phyloP scores from a whole-genome alignment of 2,888 invertebrate species.

The Eupelmus urozonus region DNA sequence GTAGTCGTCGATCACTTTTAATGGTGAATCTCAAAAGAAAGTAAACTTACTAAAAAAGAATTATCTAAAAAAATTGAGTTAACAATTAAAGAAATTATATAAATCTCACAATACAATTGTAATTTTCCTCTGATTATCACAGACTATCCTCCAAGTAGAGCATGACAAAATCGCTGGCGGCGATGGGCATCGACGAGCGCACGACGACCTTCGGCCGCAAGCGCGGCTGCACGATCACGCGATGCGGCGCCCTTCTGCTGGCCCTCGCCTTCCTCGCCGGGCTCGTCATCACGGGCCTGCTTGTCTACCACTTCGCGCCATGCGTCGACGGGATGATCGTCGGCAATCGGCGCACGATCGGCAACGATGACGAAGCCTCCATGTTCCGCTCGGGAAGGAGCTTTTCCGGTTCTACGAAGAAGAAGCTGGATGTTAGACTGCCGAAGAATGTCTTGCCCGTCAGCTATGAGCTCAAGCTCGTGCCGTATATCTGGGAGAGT shows the following conservation, averaged over 20 bases:
- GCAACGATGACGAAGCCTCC: constrained; percentile 19
- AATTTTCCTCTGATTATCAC: too few species aligned
- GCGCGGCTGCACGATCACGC: constrained; percentile 83
- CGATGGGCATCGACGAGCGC: constrained; percentile 81
- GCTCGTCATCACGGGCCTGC: constrained; percentile 84
- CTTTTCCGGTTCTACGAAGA: constrained; percentile 61
- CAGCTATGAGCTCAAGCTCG: constrained; percentile 84
- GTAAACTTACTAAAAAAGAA: too few species aligned
- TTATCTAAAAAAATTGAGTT: too few species aligned
- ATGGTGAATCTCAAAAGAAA: too few species aligned
- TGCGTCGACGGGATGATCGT: constrained; percentile 78
- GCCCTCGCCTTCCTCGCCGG: constrained; percentile 82
- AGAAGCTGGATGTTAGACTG: constrained; percentile 83
- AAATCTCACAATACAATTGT: too few species aligned
- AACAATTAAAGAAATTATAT: too few species aligned
- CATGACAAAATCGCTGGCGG: constrained; percentile 64
- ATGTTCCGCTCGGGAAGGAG: constrained; percentile 28
- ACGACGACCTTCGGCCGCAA: constrained; percentile 83
- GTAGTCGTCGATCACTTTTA: too few species aligned
- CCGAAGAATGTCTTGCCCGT: constrained; percentile 84
- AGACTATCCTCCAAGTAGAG: constrained; percentile 7
- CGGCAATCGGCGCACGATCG: constrained; percentile 44
- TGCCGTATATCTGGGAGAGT: constrained; percentile 85
- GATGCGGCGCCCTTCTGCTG: constrained; percentile 82
- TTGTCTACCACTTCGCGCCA: constrained; percentile 87